Evolutionary conservation across 2,888 invertebrate genomes (phyloP).

Genomic region (Drosophila picticornis): DNA sequence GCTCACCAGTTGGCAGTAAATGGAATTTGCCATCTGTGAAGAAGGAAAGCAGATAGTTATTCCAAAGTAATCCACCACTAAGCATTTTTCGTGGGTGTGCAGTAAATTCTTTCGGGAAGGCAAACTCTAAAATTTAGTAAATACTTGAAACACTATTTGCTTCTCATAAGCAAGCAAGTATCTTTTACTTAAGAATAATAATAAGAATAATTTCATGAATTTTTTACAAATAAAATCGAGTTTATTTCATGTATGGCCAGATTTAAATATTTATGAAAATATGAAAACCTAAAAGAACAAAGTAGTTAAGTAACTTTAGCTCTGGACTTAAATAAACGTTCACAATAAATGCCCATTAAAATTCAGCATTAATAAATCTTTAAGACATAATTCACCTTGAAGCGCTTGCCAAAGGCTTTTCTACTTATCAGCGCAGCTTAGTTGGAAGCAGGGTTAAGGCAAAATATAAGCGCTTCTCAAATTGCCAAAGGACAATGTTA

Average conservation of each 20-base stretch:
- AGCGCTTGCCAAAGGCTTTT: constrained; percentile 41
- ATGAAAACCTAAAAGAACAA: too few relatives aligned
- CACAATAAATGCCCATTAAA: not conserved
- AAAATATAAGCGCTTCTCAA: constrained; percentile 67
- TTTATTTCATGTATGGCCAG: rapidly evolving
- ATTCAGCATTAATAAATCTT: constrained; percentile 12
- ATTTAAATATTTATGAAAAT: not conserved
- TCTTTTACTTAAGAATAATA: too few relatives aligned
- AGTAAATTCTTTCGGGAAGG: not conserved
- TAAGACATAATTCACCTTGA: constrained; percentile 12
- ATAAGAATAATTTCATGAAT: not conserved
- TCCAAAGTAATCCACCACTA: not conserved
- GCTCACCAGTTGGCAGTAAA: constrained; percentile 90
- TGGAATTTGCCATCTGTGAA: constrained; percentile 90
- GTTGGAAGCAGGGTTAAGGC: constrained; percentile 55
- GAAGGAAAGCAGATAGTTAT: constrained; percentile 1
- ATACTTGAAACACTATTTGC: not conserved
- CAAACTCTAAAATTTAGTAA: not conserved
- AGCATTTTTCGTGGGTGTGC: not conserved
- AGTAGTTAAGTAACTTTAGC: too few relatives aligned
- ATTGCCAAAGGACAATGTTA: constrained; percentile 80
- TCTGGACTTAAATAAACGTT: not conserved
- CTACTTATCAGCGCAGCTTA: constrained; percentile 48
- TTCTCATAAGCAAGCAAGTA: too few relatives aligned
- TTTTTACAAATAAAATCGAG: not conserved